These are phyloP conservation scores for Drosophila phalerata DNA, from an alignment of 2,888 invertebrate genomes.

Conservation along the genomic window DNA sequence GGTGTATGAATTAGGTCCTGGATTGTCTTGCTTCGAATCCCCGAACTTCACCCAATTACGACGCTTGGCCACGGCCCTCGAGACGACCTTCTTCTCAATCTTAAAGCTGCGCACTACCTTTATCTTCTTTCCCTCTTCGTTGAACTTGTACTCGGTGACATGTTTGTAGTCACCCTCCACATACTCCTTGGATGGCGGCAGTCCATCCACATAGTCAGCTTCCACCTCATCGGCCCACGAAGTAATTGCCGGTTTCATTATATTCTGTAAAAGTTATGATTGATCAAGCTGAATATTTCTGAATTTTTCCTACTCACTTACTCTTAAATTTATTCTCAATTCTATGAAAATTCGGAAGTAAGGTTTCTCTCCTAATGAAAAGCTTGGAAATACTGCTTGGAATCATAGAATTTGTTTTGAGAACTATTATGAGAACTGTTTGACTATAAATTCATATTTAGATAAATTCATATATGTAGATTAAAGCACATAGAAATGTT, in stretches of 20 bases:
- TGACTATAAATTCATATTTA: not conserved
- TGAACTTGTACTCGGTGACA: conserved; percentile 96
- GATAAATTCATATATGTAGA: not conserved
- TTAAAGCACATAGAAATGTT: too few species aligned
- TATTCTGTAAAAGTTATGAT: not conserved
- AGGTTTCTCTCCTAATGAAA: not conserved
- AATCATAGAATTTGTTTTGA: not conserved
- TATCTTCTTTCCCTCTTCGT: conserved; percentile 95
- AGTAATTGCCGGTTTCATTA: conserved; percentile 90
- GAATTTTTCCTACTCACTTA: not conserved
- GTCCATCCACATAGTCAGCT: conserved; percentile 91
- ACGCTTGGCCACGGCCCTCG: conserved; percentile 95
- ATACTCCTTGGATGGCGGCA: conserved; percentile 91
- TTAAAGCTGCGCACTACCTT: conserved; percentile 96
- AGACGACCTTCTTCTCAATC: conserved; percentile 94
- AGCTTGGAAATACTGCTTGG: not conserved
- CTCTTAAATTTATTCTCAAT: conserved; percentile 7
- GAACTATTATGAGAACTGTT: conserved; percentile 7
- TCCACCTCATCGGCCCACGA: conserved; percentile 99
- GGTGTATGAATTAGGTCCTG: conserved; percentile 98
- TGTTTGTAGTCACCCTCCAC: conserved; percentile 95
- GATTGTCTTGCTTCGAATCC: conserved; percentile 94
- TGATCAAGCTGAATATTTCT: not conserved
- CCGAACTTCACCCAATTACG: conserved; percentile 99
- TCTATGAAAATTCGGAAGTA: not conserved